Percentiles rank a stretch among this genome's conserved stretches.
Evolutionary conservation across 2,113 vertebrate species (phyloP).

Genomic region (Climacteris rufus): DNA sequence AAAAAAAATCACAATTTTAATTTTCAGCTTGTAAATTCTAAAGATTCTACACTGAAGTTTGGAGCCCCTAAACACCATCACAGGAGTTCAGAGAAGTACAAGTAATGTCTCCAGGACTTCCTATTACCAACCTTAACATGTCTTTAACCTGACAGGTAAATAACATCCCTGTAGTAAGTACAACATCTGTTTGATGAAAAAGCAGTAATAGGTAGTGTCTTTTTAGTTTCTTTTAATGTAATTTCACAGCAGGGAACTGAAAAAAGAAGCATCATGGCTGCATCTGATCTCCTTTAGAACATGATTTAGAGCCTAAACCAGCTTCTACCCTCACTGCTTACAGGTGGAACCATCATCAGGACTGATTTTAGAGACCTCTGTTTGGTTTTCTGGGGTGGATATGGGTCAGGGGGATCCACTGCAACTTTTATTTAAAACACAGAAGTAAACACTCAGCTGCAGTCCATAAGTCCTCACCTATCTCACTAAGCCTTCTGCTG

Average conservation of each 20-base stretch:
- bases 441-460: not conserved
- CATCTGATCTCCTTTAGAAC: not conserved
- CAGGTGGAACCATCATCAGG: not conserved
- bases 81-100: not conserved
- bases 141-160: constrained; percentile 24
- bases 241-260: not conserved
- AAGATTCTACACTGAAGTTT: not conserved
- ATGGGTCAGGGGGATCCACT: accelerated
- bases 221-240: not conserved
- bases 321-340: not conserved
- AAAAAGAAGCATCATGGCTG: not conserved
- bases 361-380: not conserved
- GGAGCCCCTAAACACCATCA: not conserved
- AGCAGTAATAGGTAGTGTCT: not conserved
- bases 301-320: not conserved
- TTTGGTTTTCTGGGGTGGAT: accelerated
- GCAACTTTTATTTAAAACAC: not conserved
- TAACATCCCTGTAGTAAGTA: not conserved
- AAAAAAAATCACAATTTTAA: not conserved
- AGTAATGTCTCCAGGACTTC: not conserved
- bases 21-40: not conserved
- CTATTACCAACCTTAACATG: not conserved
- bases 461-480: not conserved
- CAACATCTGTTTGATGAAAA: not conserved
- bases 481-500: not conserved